Evolutionary conservation across 1,140 invertebrate species (phyloP).

Genomic region (Calephelis virginiensis): DNA sequence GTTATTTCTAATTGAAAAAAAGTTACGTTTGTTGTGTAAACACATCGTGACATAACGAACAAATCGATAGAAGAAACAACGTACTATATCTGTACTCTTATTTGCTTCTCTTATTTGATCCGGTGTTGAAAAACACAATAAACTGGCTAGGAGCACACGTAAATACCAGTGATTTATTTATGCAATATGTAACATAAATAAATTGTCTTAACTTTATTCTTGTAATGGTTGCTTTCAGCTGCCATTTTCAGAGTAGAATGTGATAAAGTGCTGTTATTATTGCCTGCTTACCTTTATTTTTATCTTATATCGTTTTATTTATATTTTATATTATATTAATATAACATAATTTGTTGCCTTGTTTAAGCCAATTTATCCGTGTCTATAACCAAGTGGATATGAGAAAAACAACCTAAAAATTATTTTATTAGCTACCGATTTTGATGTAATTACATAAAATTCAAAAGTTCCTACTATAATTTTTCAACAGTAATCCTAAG

Average conservation of each 20-base stretch:
- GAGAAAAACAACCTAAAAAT: no score
- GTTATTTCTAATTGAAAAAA: no score
- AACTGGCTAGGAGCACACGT: neutral
- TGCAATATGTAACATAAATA: conserved; percentile 14
- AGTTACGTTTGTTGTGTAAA: no score
- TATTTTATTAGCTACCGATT: no score
- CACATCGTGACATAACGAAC: no score
- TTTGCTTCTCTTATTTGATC: neutral
- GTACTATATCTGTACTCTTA: neutral
- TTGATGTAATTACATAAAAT: no score
- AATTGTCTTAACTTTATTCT: conserved; percentile 14
- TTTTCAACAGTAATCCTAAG: no score
- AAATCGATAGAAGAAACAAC: no score
- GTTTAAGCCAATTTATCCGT: no score
- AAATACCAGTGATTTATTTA: conserved; percentile 11
- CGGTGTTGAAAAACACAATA: neutral
- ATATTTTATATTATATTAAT: neutral
- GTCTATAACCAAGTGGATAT: no score
- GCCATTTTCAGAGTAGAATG: conserved; percentile 8
- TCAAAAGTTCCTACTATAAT: no score
- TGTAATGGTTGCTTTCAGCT: conserved; percentile 14
- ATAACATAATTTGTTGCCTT: neutral
- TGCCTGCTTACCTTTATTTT: neutral
- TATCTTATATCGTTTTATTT: neutral
- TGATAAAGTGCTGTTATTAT: conserved; percentile 1